Base-by-base conservation (phyloP, 2,888 invertebrate genomes). In the Cyclophora albipunctata region DNA sequence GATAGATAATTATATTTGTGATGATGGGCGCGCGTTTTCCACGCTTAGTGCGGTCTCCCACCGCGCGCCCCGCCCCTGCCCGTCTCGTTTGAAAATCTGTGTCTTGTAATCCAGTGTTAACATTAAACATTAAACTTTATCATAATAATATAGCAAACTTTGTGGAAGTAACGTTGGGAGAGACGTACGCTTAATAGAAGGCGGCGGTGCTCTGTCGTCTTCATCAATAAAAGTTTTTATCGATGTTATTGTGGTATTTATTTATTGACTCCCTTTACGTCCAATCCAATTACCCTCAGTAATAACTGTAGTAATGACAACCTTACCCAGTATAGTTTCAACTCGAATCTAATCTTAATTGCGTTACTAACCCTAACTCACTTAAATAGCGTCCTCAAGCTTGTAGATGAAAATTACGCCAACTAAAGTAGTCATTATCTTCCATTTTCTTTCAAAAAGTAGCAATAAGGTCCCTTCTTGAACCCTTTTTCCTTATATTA, bases 181-280 rank as follows among this genome's bases (percentile, higher is more conserved):
- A 82, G 80, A 79, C 75, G 80, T 88, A 88, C 87, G 87, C 88
- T 87, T 87, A 84, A 82, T 82, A 84, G 81, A 75, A 64, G 69
- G 74, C 75, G 78, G 67, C 74, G 82, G 69, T 76, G 72, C 71
- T 73, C 78, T 70, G 81, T 80, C 83, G 82, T 74, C 81, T 80
- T 78, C 75, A 81, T 83, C 84, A 86, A 87, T 86, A 85, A 86
- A 86, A 81, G 79, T 86, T 85, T 87, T 85, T 88, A 88, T 88
- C 86, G 88, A 88, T 88, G 88, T 88, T 88, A 73, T 66, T 42
- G 53, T 57, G 53, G 54, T 40, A 57, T 56, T 60, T 61, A 34
- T 51, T 56, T 43, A 33, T 34, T 20, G 7, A 4, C 5, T 34
- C 34, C 34, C 20, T 33, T 3, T 20, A 20, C 2, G 20, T 20